Percentiles rank a stretch among this genome's conserved stretches.
These are phyloP conservation scores for Proteles cristata DNA, from an alignment of 2,113 vertebrate species.

Conservation along the genomic window DNA sequence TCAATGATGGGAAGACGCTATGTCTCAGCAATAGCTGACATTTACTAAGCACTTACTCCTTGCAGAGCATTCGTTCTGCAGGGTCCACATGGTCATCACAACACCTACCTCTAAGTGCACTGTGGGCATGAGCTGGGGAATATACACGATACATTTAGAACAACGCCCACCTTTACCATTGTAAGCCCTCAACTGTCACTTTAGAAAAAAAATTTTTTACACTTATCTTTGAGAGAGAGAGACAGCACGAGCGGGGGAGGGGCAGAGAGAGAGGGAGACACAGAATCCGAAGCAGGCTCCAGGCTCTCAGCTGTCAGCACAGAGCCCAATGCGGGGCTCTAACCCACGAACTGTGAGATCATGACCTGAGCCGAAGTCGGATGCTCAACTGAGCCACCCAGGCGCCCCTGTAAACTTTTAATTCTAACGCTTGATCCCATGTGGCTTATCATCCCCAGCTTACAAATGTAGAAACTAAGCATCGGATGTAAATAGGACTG, in stretches of 20 bases:
- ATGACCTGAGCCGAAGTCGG: too few relatives aligned
- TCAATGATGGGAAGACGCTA: neutral
- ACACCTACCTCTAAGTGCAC: neutral
- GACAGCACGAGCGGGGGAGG: too few relatives aligned
- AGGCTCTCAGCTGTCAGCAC: too few relatives aligned
- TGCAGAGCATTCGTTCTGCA: neutral
- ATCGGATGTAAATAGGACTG: neutral
- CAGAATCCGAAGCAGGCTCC: too few relatives aligned
- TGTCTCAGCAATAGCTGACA: neutral
- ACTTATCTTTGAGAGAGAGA: too few relatives aligned
- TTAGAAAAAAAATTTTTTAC: too few relatives aligned
- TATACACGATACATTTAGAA: accelerated
- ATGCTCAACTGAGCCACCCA: too few relatives aligned
- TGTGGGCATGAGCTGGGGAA: neutral
- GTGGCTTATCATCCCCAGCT: neutral
- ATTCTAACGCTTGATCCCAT: accelerated
- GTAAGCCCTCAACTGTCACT: neutral
- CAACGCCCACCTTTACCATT: neutral
- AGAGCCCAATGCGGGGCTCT: too few relatives aligned
- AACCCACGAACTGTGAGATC: too few relatives aligned
- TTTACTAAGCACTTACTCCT: neutral
- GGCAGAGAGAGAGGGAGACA: too few relatives aligned
- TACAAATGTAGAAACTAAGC: neutral
- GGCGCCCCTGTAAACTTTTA: neutral
- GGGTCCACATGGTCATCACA: accelerated